Evolutionary conservation across 2,113 vertebrate species (phyloP), one percentile per base, ranked within the genome.

Genomic region (Larimichthys polyactis): DNA sequence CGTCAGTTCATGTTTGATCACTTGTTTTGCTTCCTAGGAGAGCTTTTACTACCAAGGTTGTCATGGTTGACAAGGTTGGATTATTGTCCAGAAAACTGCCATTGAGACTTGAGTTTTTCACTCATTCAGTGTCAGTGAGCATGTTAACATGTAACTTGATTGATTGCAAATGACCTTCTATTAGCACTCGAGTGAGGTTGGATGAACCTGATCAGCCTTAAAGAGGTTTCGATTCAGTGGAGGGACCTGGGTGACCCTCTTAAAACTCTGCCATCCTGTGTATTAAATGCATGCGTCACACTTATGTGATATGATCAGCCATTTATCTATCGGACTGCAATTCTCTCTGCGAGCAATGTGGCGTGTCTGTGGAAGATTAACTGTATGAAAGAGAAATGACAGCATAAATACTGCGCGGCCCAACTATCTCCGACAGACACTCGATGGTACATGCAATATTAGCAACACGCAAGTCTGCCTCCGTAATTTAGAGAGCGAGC

Each of bases 171-270:
- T 44, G n/a, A 55, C 77, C 65, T 17, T 60, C 62, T 4, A 64
- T 58, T 59, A 71, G 52, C 74, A 43, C 64, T 20, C 11, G 16
- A 73, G 58, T 60, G 10, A 52, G 16, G 65, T 57, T 22, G 65
- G 62, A 83, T 81, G 44, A 82, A 81, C 57, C 59, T 1, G 46
- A 79, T 51, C 32, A 46, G n/a, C 75, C 7, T 62, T 15, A 24
- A 69, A 51, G 5, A 40, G 54, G 36, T 27, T 49, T 19, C n/a
- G 51, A 1, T 29, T 71, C 62, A 58, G 40, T 12, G 27, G 22
- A 58, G 27, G 48, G 55, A 49, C 52, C 43, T 24, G 4, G 17
- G n/a, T 55, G 54, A 78, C 55, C n/a, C 49, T 57, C 43, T 59
- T 40, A 55, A 75, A 75, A 51, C 68, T 44, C 32, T 75, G 59